Base-by-base conservation (phyloP, 2,888 invertebrate genomes). In the Mesorhabditis sp. region DNA sequence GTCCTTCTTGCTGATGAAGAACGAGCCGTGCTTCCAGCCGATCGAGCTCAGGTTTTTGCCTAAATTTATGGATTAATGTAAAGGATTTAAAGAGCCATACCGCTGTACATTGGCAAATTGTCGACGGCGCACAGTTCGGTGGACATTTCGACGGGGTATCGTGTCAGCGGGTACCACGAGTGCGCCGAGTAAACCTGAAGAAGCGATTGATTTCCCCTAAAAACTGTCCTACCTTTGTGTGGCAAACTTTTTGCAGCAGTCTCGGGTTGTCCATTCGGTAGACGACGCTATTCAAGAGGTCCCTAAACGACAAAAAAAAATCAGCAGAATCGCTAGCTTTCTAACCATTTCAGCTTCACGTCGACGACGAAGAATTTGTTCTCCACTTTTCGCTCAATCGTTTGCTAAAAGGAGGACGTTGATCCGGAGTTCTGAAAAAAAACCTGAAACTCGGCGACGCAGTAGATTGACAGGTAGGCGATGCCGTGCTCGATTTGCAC, bases 301-400 rank as follows among this genome's bases (percentile, higher is more conserved):
- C 58, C 58, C 58, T 50, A 50, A n/a, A 50, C 7, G n/a, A 50
- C n/a, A 13, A 13, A 50, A 13, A 10, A 50, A 10, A 13, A 50
- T 50, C n/a, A 50, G 10, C 58, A 50, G 58, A 50, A 50, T 13
- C n/a, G n/a, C 7, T 2, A 50, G n/a, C 58, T n/a, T 50, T 13
- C 58, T n/a, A 50, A 50, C 7, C 58, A n/a, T 28, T 28, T 28
- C 28, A 50, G 58, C 58, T 50, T n/a, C 58, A 50, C 7, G 10
- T n/a, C n/a, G n/a, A 50, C 58, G 10, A 50, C 58, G 58, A 50
- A 50, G n/a, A 50, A 50, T n/a, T 50, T 50, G 58, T 50, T 50
- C 58, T 13, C n/a, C 7, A 50, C 7, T 10, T n/a, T 50, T 13
- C 58, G 10, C 7, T 50, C 58, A 10, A 13, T 50, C n/a, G 7